A percentile compares a stretch with the other conserved stretches of the same genome.
phyloP scores from a whole-genome alignment of 2,888 invertebrate species.

The Oligia strigilis region DNA sequence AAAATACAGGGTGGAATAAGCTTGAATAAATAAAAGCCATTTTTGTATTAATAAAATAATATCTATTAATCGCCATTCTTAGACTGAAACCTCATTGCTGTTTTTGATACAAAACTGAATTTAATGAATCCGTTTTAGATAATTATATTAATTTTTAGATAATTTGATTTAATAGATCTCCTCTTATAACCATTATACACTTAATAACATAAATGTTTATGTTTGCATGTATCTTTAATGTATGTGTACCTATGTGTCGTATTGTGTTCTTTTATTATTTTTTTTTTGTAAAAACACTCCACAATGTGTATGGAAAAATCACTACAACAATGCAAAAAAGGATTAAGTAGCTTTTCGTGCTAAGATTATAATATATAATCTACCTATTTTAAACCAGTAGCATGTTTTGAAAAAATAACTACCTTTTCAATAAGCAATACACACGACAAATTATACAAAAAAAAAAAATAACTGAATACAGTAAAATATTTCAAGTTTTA shows the following conservation, averaged over 20 bases:
- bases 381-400: background rate
- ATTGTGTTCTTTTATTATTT: slow-evolving; percentile 35
- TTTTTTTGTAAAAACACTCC: slow-evolving; percentile 18
- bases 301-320: background rate
- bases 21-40: slow-evolving; percentile 24
- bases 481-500: background rate
- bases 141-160: background rate
- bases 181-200: slow-evolving; percentile 19
- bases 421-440: background rate
- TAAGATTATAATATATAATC: background rate
- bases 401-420: background rate
- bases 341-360: background rate
- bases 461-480: background rate
- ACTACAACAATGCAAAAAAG: background rate
- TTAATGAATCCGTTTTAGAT: background rate
- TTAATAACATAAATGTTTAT: slow-evolving; percentile 16
- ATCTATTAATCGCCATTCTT: slow-evolving; percentile 17
- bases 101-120: slow-evolving; percentile 3
- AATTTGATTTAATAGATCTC: background rate
- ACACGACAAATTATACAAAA: background rate
- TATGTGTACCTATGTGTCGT: slow-evolving; percentile 56
- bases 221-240: slow-evolving; percentile 53
- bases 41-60: slow-evolving; percentile 22
- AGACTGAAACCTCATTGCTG: slow-evolving; percentile 18
- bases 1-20: slow-evolving; percentile 33